These are phyloP conservation scores for Babyrousa celebensis DNA, from an alignment of 2,797 vertebrate genomes.

Conservation along the genomic window DNA sequence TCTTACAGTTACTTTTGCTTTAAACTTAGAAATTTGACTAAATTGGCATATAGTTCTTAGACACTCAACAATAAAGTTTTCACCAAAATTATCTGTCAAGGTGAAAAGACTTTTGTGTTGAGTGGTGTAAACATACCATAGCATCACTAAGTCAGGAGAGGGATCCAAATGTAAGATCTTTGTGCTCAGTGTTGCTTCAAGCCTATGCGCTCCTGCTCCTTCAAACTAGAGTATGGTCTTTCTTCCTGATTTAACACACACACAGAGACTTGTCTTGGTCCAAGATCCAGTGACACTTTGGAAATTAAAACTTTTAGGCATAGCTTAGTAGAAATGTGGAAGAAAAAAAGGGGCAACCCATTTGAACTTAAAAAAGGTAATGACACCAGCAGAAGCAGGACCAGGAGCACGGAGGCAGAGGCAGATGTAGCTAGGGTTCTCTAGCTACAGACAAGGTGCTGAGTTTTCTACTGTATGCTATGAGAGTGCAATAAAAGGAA, in stretches of 20 bases:
- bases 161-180: background rate
- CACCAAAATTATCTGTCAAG: background rate
- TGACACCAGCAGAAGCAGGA: background rate
- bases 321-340: background rate
- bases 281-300: too few relatives aligned
- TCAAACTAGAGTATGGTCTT: background rate
- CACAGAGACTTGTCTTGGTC: background rate
- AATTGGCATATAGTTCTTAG: background rate
- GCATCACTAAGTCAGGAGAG: background rate
- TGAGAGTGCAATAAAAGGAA: background rate
- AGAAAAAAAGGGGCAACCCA: background rate
- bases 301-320: background rate
- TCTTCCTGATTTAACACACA: background rate
- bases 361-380: background rate
- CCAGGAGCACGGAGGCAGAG: background rate
- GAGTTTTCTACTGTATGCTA: background rate
- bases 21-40: background rate
- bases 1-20: background rate
- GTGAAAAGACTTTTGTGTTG: background rate
- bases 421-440: background rate
- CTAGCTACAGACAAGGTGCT: background rate
- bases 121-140: background rate
- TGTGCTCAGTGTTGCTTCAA: background rate
- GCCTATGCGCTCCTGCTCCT: background rate
- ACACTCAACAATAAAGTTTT: background rate